Percentiles rank a stretch among this genome's conserved stretches.
Evolutionary conservation across 2,888 invertebrate species (phyloP).

Genomic region (Lobophora halterata): DNA sequence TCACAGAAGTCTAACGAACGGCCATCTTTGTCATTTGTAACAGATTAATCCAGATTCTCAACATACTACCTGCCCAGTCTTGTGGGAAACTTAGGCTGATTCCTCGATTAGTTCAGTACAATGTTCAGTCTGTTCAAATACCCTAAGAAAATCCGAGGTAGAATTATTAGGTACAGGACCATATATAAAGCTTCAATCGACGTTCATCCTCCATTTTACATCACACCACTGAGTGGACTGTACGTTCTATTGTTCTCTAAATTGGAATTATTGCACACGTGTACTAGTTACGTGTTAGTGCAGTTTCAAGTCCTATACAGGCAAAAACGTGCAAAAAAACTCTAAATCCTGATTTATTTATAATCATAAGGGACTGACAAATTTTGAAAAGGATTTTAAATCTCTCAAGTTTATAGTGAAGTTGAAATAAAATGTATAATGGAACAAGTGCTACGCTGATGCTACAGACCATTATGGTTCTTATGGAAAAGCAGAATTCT

Average conservation of each 20-base stretch:
- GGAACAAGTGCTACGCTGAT: constrained; percentile 73
- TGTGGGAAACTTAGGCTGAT: no score
- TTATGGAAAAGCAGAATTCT: constrained; percentile 74
- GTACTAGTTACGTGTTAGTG: constrained; percentile 1
- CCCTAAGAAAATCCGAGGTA: no score
- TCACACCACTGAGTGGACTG: constrained; percentile 44
- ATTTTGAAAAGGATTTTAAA: no score
- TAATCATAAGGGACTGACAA: no score
- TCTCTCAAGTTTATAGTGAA: constrained; percentile 6
- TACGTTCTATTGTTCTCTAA: constrained; percentile 10
- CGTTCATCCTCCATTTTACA: constrained; percentile 51
- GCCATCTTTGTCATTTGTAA: no score
- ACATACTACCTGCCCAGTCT: no score
- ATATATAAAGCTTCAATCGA: constrained; percentile 59
- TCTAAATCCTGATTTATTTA: no score
- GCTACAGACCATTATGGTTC: constrained; percentile 75
- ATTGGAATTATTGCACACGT: constrained; percentile 8
- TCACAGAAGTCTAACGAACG: no score
- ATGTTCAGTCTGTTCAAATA: no score
- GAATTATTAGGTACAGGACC: constrained; percentile 52
- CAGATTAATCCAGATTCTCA: no score
- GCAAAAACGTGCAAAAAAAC: no score
- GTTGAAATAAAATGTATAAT: constrained; percentile 58
- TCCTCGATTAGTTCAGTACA: no score
- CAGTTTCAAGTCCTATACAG: neutral